Base-by-base conservation (phyloP, 2,888 invertebrate species). In the Alentia gelatinosa region DNA sequence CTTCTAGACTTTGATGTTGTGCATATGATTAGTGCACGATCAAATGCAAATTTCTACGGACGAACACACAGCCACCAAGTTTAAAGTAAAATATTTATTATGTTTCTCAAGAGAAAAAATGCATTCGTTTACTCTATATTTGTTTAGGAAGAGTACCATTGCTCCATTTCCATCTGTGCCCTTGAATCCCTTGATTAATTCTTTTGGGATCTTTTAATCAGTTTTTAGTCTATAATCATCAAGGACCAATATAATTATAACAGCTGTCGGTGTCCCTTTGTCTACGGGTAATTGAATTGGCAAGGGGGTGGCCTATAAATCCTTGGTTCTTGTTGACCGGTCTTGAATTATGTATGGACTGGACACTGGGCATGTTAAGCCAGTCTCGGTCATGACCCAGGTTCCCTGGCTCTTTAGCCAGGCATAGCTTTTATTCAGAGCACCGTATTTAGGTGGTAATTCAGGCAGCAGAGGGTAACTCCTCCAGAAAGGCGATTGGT, bases 11-110 rank as follows among this genome's bases (percentile, higher is more conserved):
- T 68, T 68, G 68, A 26, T 30, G 68, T 30, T 26, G 19, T 56
- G 56, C n/a, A 56, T 56, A n/a, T 56, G 56, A 56, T 56, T 56
- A 56, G 56, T n/a, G n/a, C n/a, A n/a, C n/a, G n/a, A n/a, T n/a
- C n/a, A n/a, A n/a, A n/a, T n/a, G n/a, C n/a, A n/a, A n/a, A n/a
- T n/a, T n/a, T n/a, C n/a, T n/a, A n/a, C n/a, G n/a, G n/a, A n/a
- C n/a, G n/a, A n/a, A n/a, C n/a, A n/a, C n/a, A n/a, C n/a, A n/a
- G n/a, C n/a, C n/a, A n/a, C n/a, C n/a, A n/a, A n/a, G n/a, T n/a
- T n/a, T n/a, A n/a, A n/a, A n/a, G n/a, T n/a, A n/a, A n/a, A n/a
- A n/a, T n/a, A n/a, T n/a, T n/a, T n/a, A n/a, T n/a, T n/a, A n/a
- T n/a, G n/a, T n/a, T n/a, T n/a, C n/a, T n/a, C n/a, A n/a, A n/a